Conservation (phyloP, 2,888 invertebrate genomes). For the Troides helena region DNA sequence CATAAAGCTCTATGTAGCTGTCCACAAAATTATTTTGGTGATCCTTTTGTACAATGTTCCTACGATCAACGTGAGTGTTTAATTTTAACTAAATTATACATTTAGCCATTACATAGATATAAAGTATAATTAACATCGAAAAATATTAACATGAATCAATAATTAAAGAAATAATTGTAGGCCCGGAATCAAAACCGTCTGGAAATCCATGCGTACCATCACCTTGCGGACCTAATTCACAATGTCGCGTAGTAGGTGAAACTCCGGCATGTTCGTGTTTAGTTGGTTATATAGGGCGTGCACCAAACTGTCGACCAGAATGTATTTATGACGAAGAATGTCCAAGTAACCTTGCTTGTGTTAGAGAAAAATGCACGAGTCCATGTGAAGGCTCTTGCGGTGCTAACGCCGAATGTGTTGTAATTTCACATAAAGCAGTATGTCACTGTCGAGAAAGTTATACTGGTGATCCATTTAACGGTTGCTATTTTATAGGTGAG, state of each 20-base stretch:
- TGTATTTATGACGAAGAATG: constrained; percentile 93
- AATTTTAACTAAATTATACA: neutral
- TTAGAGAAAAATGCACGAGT: constrained; percentile 89
- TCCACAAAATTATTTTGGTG: constrained; percentile 86
- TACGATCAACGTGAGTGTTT: constrained; percentile 83
- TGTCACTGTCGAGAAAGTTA: constrained; percentile 90
- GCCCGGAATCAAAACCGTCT: constrained; percentile 75
- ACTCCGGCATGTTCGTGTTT: constrained; percentile 90
- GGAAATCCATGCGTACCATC: constrained; percentile 89
- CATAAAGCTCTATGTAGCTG: constrained; percentile 94
- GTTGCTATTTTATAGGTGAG: constrained; percentile 81
- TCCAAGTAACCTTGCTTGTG: constrained; percentile 89
- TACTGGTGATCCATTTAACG: constrained; percentile 91
- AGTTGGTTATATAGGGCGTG: constrained; percentile 88
- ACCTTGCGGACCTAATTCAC: constrained; percentile 91
- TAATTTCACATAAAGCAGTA: constrained; percentile 90
- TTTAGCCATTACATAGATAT: neutral
- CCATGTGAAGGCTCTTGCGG: constrained; percentile 94
- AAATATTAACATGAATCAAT: neutral
- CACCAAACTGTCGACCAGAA: constrained; percentile 93
- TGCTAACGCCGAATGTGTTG: constrained; percentile 86
- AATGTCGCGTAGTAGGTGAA: constrained; percentile 88
- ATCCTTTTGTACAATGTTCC: constrained; percentile 88
- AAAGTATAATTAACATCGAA: neutral
- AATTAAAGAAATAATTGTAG: constrained; percentile 60